A percentile compares a stretch with the other conserved stretches of the same genome.
Conservation (phyloP, 2,113 vertebrate species). For the Glaucidium brasilianum region DNA sequence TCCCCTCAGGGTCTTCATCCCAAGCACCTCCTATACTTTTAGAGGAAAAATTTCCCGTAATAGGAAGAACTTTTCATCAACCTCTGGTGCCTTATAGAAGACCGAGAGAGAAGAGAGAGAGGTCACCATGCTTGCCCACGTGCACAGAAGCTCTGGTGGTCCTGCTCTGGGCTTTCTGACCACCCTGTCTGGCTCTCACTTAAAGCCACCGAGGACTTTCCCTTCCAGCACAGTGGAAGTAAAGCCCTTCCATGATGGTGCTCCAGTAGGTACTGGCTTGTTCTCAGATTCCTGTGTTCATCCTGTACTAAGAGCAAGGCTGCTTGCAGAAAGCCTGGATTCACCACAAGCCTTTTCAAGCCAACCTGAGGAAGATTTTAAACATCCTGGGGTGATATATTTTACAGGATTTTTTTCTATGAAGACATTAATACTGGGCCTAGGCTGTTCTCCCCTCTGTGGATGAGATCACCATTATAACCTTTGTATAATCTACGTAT, state of each 20-base stretch:
- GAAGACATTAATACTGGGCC: not conserved
- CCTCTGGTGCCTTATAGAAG: not conserved
- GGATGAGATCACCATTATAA: not conserved
- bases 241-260: not conserved
- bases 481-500: not conserved
- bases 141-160: not conserved
- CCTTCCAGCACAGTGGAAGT: not conserved
- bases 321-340: not conserved
- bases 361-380: not conserved
- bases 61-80: not conserved
- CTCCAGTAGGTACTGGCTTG: rapidly evolving
- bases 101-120: not conserved
- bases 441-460: not conserved
- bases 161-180: not conserved
- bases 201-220: not conserved
- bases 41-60: not conserved
- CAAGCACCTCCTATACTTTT: not conserved
- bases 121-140: not conserved
- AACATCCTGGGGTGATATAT: not conserved
- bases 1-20: not conserved
- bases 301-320: not conserved
- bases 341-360: not conserved
- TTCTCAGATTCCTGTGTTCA: not conserved
- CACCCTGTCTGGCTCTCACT: not conserved
- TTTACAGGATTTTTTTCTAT: not conserved